Conservation (phyloP, 2,797 vertebrate species). For the Pseudochaenichthys georgianus region DNA sequence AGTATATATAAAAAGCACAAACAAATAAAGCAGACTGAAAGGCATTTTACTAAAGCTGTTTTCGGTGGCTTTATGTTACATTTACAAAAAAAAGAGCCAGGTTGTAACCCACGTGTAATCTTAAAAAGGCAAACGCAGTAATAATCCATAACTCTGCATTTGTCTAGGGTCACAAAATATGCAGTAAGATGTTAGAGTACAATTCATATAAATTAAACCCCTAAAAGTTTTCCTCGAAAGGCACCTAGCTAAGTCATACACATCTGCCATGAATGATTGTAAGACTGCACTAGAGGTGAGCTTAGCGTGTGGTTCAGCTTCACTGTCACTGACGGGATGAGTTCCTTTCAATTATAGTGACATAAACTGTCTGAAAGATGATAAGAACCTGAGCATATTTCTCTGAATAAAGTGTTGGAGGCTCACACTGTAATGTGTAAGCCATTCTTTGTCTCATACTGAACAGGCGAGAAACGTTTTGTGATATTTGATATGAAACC, state of each 20-base stretch:
- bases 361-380: conserved; percentile 53
- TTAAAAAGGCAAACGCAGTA: neutral
- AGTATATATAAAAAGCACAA: no score
- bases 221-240: conserved; percentile 59
- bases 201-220: conserved; percentile 84
- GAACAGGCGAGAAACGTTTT: conserved; percentile 42
- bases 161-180: conserved; percentile 33
- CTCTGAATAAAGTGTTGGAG: conserved; percentile 36
- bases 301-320: conserved; percentile 44
- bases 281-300: conserved; percentile 34
- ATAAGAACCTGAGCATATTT: conserved; percentile 44
- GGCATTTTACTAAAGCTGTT: no score
- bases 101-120: no score
- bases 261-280: conserved; percentile 46
- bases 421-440: conserved; percentile 48
- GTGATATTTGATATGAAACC: conserved; percentile 48
- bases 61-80: no score
- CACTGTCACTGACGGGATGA: conserved; percentile 39
- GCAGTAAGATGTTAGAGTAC: conserved; percentile 63
- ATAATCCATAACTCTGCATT: no score
- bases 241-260: conserved; percentile 34
- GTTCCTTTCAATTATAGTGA: conserved; percentile 65
- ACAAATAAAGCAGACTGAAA: no score
- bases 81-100: no score
- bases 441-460: conserved; percentile 44